Evolutionary conservation across 2,888 invertebrate species (phyloP).

Genomic region (Pantelozetes paolii): DNA sequence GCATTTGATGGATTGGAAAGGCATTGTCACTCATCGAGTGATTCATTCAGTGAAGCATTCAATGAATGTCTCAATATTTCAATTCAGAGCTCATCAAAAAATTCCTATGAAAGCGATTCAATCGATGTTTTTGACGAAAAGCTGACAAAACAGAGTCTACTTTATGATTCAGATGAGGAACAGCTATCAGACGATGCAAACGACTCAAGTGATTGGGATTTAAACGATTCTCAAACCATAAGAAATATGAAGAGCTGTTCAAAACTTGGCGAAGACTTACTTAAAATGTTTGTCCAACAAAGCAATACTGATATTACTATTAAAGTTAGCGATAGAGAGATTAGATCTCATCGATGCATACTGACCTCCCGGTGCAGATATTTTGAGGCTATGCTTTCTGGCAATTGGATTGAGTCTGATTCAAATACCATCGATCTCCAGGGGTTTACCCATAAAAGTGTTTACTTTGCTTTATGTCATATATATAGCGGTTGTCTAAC

Average conservation of each 20-base stretch:
- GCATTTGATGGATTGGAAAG: too few species aligned
- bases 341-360: constrained; percentile 87
- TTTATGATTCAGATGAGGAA: neutral
- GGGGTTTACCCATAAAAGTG: constrained; percentile 75
- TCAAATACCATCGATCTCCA: constrained; percentile 78
- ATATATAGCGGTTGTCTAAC: constrained; percentile 88
- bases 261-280: constrained; percentile 75
- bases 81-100: neutral
- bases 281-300: constrained; percentile 86
- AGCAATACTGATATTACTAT: constrained; percentile 81
- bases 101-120: neutral
- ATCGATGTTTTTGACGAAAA: neutral
- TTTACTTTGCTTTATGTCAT: constrained; percentile 85
- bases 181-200: neutral
- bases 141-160: neutral
- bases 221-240: neutral
- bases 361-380: constrained; percentile 84
- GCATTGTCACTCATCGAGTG: constrained; percentile 43
- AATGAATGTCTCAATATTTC: constrained; percentile 8
- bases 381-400: constrained; percentile 83
- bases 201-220: neutral
- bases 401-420: constrained; percentile 73
- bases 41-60: constrained; percentile 1
- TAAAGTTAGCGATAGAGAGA: constrained; percentile 70
- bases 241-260: constrained; percentile 54